These are phyloP conservation scores for Schrankia costaestrigalis DNA, from an alignment of 2,888 invertebrate genomes.

Conservation along the genomic window DNA sequence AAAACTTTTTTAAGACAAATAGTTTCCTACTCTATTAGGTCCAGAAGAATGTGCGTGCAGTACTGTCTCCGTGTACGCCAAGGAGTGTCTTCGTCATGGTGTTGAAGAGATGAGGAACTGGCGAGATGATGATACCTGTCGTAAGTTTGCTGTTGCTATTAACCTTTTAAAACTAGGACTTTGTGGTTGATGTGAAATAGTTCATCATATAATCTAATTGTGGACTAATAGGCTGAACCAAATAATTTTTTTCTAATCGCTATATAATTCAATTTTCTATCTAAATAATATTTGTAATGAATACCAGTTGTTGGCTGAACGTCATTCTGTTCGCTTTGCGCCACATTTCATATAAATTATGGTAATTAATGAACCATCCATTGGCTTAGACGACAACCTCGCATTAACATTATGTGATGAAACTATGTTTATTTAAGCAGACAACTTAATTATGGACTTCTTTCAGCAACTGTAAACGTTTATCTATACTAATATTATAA, in stretches of 20 bases:
- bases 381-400: too few relatives aligned
- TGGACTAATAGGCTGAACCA: too few relatives aligned
- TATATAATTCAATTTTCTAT: too few relatives aligned
- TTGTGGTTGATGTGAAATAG: not conserved
- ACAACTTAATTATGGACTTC: too few relatives aligned
- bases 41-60: constrained; percentile 87
- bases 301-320: not conserved
- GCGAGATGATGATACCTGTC: constrained; percentile 90
- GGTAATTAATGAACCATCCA: too few relatives aligned
- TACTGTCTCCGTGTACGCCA: constrained; percentile 87
- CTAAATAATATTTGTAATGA: not conserved
- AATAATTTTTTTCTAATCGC: too few relatives aligned
- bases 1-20: not conserved
- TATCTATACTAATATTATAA: too few relatives aligned
- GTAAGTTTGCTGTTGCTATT: constrained; percentile 86
- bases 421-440: too few relatives aligned
- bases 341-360: too few relatives aligned
- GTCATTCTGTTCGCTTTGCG: too few relatives aligned
- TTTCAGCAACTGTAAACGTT: too few relatives aligned
- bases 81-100: constrained; percentile 86
- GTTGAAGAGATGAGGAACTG: constrained; percentile 83
- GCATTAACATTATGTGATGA: too few relatives aligned
- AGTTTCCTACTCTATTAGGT: constrained; percentile 51
- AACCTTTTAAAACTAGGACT: not conserved
- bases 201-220: not conserved